Conservation (phyloP, 2,888 invertebrate genomes). For the Aricia artaxerxes region DNA sequence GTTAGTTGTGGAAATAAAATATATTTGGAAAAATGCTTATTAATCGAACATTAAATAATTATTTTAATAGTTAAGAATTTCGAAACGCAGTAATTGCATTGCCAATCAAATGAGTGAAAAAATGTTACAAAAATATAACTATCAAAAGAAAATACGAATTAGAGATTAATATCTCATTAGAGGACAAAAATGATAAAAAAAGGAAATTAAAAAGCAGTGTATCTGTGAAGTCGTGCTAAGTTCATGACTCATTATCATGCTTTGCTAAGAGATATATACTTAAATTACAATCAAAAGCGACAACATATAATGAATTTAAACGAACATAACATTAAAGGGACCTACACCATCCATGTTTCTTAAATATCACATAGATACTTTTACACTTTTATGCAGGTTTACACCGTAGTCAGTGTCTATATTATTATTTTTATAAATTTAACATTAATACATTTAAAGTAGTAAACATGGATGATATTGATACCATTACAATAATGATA, state of each 20-base stretch:
- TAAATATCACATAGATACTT: not conserved
- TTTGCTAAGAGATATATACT: not conserved
- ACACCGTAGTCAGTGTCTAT: not conserved
- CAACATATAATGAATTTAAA: not conserved
- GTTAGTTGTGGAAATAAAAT: not conserved
- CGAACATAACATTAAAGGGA: not conserved
- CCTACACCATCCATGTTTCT: slow-evolving; percentile 1
- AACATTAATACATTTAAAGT: not conserved
- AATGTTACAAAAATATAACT: not conserved
- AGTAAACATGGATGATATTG: not conserved
- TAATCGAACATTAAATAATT: not conserved
- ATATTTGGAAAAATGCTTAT: not conserved
- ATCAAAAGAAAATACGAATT: not conserved
- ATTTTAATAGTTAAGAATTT: not conserved
- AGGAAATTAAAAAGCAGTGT: not conserved
- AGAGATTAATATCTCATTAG: not conserved
- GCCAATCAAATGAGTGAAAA: not conserved
- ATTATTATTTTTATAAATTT: too few species aligned
- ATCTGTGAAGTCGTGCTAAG: not conserved
- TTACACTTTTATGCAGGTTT: not conserved
- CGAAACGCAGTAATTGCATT: slow-evolving; percentile 6
- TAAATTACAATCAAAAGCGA: not conserved
- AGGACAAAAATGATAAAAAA: slow-evolving; percentile 1
- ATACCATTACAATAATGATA: not conserved
- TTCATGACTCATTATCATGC: not conserved